phyloP scores from a whole-genome alignment of 2,888 invertebrate species.

The Perizoma flavofasciatum region DNA sequence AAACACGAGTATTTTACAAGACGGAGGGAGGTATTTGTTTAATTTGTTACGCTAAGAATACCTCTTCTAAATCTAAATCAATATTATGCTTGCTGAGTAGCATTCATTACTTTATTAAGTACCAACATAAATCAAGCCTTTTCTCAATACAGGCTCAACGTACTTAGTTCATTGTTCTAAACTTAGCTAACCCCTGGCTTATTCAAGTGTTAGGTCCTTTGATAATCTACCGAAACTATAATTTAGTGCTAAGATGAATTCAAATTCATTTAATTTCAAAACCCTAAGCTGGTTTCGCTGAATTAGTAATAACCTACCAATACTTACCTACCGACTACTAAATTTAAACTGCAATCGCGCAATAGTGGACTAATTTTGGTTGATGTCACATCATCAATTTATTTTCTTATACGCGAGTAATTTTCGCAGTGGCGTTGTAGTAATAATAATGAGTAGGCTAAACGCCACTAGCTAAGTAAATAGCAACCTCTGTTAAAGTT shows the following conservation, averaged over 20 bases:
- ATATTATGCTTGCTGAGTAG: too few relatives aligned
- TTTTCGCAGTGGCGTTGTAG: too few relatives aligned
- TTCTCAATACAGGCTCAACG: neutral
- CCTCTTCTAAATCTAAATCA: too few relatives aligned
- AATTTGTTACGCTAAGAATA: too few relatives aligned
- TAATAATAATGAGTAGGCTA: conserved; percentile 4
- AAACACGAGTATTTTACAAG: neutral
- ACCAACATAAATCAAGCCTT: neutral
- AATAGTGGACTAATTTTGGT: too few relatives aligned
- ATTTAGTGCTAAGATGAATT: neutral
- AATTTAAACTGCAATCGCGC: too few relatives aligned
- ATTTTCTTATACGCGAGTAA: too few relatives aligned
- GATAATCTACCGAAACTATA: conserved; percentile 1
- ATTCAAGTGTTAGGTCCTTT: neutral
- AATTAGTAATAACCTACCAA: neutral
- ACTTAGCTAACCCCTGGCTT: conserved; percentile 1
- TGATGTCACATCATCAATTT: too few relatives aligned
- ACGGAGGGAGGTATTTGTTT: neutral
- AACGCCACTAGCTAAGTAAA: conserved; percentile 6
- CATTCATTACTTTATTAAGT: too few relatives aligned
- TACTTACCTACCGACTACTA: too few relatives aligned
- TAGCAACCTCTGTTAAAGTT: conserved; percentile 22
- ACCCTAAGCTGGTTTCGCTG: neutral
- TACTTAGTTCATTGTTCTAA: neutral
- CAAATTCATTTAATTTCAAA: too few relatives aligned